A percentile compares a stretch with the other conserved stretches of the same genome.
Conservation (phyloP, 2,113 vertebrate species). For the Hippoglossus stenolepis region DNA sequence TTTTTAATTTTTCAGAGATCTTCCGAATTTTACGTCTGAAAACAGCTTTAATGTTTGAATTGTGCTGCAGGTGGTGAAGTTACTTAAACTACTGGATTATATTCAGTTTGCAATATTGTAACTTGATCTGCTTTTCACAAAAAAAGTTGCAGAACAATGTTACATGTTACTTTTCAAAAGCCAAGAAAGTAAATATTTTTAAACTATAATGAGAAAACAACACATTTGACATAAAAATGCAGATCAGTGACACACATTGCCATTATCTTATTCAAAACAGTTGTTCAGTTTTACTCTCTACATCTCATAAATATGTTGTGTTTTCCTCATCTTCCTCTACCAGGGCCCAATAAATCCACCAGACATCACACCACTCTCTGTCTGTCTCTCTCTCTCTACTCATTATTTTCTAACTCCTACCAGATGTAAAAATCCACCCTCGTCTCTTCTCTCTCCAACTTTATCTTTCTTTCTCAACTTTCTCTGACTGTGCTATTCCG, state of each 20-base stretch:
- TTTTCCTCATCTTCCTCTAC: neutral
- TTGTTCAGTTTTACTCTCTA: neutral
- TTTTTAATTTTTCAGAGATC: no score
- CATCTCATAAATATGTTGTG: conserved; percentile 9
- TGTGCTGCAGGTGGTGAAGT: no score
- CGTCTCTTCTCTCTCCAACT: conserved; percentile 6
- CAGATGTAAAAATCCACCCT: conserved; percentile 22
- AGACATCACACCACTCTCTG: neutral
- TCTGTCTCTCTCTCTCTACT: conserved; percentile 24
- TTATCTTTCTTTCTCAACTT: conserved; percentile 14
- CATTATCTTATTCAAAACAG: neutral
- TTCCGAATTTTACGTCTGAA: no score
- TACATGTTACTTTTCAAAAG: no score
- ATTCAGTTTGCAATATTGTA: no score
- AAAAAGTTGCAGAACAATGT: no score
- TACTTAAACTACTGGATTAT: no score
- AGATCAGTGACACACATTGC: neutral
- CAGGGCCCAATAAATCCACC: conserved; percentile 46
- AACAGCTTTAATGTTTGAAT: no score
- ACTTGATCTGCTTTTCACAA: no score
- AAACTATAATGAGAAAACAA: conserved; percentile 1
- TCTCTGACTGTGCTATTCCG: neutral
- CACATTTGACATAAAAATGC: neutral
- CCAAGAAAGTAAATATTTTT: neutral
- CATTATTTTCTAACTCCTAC: conserved; percentile 57